A percentile compares a stretch with the other conserved stretches of the same genome.
Conservation (phyloP, 2,888 invertebrate species). For the Parnassius mnemosyne region DNA sequence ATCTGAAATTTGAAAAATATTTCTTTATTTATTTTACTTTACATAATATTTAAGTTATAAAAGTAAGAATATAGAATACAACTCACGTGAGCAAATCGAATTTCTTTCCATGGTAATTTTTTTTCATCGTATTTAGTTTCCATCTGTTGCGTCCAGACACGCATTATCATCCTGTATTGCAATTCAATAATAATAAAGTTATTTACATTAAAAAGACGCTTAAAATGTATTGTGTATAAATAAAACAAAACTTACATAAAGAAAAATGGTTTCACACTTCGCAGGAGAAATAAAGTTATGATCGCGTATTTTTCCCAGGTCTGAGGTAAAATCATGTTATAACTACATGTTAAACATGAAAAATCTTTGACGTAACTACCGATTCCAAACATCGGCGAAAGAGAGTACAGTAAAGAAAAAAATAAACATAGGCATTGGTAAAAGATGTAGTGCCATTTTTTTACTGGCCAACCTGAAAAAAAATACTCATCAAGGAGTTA, state of each 20-base stretch:
- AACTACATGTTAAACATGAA: conserved; percentile 61
- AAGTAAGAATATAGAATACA: background rate
- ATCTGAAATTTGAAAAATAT: conserved; percentile 10
- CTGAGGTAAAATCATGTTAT: conserved; percentile 58
- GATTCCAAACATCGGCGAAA: conserved; percentile 59
- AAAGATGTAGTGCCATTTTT: conserved; percentile 53
- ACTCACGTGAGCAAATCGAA: conserved; percentile 40
- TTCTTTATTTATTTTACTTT: background rate
- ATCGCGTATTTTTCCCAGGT: conserved; percentile 52
- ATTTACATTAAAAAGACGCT: background rate
- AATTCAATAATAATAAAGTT: conserved; percentile 40
- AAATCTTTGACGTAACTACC: conserved; percentile 65
- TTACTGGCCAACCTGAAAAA: conserved; percentile 60
- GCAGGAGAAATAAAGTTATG: conserved; percentile 52
- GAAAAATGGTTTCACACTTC: conserved; percentile 59
- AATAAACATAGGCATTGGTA: conserved; percentile 51
- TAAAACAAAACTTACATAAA: conserved; percentile 56
- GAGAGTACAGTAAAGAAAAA: conserved; percentile 47
- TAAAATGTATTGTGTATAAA: background rate
- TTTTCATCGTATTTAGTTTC: conserved; percentile 43
- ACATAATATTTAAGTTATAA: background rate
- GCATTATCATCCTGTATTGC: conserved; percentile 26
- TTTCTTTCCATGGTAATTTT: conserved; percentile 30
- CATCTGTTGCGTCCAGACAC: conserved; percentile 46
- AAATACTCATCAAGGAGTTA: background rate